Evolutionary conservation across 2,797 vertebrate species (phyloP), one percentile per base, ranked within the genome.

Genomic region (Alectoris magna): DNA sequence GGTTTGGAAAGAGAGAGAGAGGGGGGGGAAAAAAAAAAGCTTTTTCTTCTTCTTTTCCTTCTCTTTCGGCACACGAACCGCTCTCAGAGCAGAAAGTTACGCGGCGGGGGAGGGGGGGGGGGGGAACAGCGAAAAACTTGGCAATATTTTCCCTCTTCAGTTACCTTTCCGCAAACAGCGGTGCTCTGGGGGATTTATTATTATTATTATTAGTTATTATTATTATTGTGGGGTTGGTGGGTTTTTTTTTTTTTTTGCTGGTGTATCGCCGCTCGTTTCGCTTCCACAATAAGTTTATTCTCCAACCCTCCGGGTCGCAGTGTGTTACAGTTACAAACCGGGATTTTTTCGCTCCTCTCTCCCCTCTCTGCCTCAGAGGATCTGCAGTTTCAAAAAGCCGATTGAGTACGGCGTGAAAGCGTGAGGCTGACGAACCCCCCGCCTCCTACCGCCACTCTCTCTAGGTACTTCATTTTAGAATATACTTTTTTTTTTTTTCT

Each of bases 381-480:
- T 78, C 68, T 38, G 72, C 91, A 58, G 63, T 60, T 84, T 66
- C 66, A 72, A 89, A 79, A 84, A 75, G 78, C 85, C 44, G 58
- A 80, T 75, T 77, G 91, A 86, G 75, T 3, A 4, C 12, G 34
- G 77, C 69, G 8, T 46, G 71, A 55, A 49, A 91, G 29, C 76
- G 63, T 23, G 92, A 75, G 75, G 81, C 36, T 80, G 66, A 62
- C 36, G 19, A 48, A 44, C 81, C 59, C 6, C 26, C n/a, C 3
- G 11, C 9, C 39, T 21, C 10, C 13, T 15, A 23, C 16, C 6
- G 13, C 69, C 72, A 16, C 7, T 14, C 22, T 13, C 27, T 26
- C 19, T 56, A 49, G 43, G 27, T 10, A 69, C 59, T 60, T 82
- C 64, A 55, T 55, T 81, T 89, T 43, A 43, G 8, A 6, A 36